A percentile compares a stretch with the other conserved stretches of the same genome.
These are phyloP conservation scores for Cinclus cinclus DNA, from an alignment of 2,113 vertebrate species.

Conservation along the genomic window DNA sequence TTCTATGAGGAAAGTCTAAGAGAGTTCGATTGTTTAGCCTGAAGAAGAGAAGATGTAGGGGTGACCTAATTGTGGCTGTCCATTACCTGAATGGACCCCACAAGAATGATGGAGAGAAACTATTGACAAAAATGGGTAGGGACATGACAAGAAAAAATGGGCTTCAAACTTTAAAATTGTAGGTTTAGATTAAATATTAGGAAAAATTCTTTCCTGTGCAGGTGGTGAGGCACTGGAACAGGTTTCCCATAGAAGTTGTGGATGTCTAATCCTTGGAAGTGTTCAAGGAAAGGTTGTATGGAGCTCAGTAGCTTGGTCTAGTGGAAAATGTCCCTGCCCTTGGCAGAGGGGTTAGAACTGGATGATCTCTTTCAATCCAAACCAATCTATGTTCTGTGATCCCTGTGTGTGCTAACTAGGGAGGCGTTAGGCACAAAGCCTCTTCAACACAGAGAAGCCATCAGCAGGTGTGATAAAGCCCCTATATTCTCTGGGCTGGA, in stretches of 20 bases:
- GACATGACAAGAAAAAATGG: background rate
- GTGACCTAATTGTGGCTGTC: background rate
- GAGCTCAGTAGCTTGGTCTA: background rate
- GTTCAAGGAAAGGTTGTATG: background rate
- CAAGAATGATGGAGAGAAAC: background rate
- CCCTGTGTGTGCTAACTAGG: background rate
- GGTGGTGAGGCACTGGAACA: background rate
- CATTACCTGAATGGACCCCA: background rate
- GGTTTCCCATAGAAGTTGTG: background rate
- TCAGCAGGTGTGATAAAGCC: background rate
- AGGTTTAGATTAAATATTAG: background rate
- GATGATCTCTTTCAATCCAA: background rate
- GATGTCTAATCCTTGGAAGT: background rate
- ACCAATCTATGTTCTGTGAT: background rate
- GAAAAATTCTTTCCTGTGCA: background rate
- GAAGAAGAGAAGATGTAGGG: background rate
- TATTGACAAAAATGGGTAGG: background rate
- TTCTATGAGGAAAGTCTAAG: background rate
- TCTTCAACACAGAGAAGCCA: background rate
- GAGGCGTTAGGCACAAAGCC: background rate
- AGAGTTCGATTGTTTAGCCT: background rate
- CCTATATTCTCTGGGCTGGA: background rate
- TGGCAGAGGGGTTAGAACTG: fast-evolving
- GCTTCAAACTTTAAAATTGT: background rate
- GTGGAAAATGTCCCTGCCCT: background rate